phyloP scores from a whole-genome alignment of 2,888 invertebrate species.

The Idaea aversata region DNA sequence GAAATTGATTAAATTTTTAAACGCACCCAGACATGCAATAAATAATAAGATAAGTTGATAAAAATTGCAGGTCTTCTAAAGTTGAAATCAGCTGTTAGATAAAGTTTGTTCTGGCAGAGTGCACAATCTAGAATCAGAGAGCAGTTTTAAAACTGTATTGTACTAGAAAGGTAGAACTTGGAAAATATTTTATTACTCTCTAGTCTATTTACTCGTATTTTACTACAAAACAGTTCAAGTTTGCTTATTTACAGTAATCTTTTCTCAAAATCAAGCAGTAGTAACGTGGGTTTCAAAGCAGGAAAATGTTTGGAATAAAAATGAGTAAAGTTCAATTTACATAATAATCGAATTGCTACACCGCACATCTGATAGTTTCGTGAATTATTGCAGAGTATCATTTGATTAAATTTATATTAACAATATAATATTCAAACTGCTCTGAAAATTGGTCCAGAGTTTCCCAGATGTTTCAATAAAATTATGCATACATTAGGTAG shows the following conservation, averaged over 20 bases:
- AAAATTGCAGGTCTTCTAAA: slow-evolving; percentile 51
- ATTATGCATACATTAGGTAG: slow-evolving; percentile 34
- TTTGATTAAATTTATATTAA: not conserved
- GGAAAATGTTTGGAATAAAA: too few relatives aligned
- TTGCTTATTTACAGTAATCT: too few relatives aligned
- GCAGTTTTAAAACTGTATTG: slow-evolving; percentile 58
- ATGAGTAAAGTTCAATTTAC: too few relatives aligned
- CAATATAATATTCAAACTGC: slow-evolving; percentile 5
- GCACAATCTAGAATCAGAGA: slow-evolving; percentile 62
- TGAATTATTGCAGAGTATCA: not conserved
- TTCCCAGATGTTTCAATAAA: slow-evolving; percentile 23
- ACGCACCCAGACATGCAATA: slow-evolving; percentile 12
- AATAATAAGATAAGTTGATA: slow-evolving; percentile 44
- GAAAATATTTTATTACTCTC: slow-evolving; percentile 35
- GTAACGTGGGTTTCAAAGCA: too few relatives aligned
- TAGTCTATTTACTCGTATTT: slow-evolving; percentile 1
- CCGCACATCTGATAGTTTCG: not conserved
- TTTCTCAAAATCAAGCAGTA: too few relatives aligned
- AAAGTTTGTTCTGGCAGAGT: slow-evolving; percentile 61
- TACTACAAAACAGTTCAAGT: too few relatives aligned
- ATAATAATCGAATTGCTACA: not conserved
- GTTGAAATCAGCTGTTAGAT: slow-evolving; percentile 71
- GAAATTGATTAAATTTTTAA: slow-evolving; percentile 7
- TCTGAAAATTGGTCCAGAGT: slow-evolving; percentile 26
- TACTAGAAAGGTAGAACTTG: slow-evolving; percentile 34